Conservation (phyloP, 2,888 invertebrate genomes). For the Standfussiana lucernea region DNA sequence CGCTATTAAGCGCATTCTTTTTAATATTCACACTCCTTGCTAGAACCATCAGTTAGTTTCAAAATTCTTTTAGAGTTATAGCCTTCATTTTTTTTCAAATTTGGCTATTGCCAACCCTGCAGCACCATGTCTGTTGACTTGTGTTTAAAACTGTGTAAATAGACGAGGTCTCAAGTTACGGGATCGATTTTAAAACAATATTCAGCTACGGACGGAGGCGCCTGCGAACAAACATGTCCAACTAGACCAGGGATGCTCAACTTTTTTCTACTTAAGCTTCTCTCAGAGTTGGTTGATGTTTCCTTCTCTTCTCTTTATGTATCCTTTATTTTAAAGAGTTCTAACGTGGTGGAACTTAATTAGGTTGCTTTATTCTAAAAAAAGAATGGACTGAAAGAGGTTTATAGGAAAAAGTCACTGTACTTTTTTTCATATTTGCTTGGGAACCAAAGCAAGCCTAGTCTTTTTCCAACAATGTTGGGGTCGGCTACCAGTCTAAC, state of each 20-base stretch:
- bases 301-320: neutral
- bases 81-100: neutral
- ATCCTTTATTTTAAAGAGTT: neutral
- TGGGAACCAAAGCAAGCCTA: neutral
- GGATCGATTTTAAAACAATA: conserved; percentile 85
- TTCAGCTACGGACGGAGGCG: conserved; percentile 74
- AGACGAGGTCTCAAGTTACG: conserved; percentile 79
- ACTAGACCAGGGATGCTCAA: conserved; percentile 46
- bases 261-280: neutral
- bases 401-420: neutral
- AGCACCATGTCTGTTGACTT: conserved; percentile 75
- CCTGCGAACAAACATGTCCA: conserved; percentile 76
- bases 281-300: too few species aligned
- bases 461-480: neutral
- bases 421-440: neutral
- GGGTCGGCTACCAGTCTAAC: neutral
- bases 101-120: conserved; percentile 71
- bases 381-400: neutral
- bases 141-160: conserved; percentile 88
- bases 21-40: neutral
- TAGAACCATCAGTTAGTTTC: neutral
- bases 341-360: too few species aligned
- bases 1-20: neutral
- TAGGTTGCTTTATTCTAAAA: neutral
- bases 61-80: neutral